phyloP scores from a whole-genome alignment of 2,888 invertebrate genomes.

The Oasisia sp. region DNA sequence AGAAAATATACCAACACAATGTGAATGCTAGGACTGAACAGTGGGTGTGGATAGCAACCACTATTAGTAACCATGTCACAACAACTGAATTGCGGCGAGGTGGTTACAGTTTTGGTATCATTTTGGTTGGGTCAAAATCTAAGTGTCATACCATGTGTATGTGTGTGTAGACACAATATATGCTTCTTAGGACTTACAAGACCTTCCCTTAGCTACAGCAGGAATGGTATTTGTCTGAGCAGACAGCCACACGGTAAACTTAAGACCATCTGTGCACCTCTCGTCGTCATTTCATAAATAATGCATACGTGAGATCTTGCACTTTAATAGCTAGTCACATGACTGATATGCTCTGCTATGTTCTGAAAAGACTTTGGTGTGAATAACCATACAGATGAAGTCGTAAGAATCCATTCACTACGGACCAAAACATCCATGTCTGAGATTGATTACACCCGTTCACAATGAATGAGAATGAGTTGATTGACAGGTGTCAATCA shows the following conservation, averaged over 20 bases:
- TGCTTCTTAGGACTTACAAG: no score
- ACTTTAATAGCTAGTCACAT: neutral
- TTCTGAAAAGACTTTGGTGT: neutral
- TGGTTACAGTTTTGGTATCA: no score
- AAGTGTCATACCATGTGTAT: no score
- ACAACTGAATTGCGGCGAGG: no score
- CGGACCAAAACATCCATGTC: neutral
- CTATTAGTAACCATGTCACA: no score
- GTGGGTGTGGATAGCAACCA: no score
- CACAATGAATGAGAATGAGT: neutral
- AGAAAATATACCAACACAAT: no score
- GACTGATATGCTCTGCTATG: neutral
- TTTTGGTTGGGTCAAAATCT: no score
- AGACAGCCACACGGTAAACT: no score
- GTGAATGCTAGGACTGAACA: no score
- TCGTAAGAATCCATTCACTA: neutral
- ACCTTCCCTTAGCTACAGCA: neutral
- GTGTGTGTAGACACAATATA: no score
- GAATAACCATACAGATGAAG: neutral
- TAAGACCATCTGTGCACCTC: neutral
- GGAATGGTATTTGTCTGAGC: neutral
- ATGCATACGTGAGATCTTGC: constrained; percentile 1
- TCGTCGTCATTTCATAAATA: neutral
- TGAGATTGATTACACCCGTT: neutral
- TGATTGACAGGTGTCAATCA: constrained; percentile 9